Evolutionary conservation across 1,140 invertebrate genomes (phyloP), one percentile per base, ranked within the genome.

Genomic region (Trachelipus rathkii): DNA sequence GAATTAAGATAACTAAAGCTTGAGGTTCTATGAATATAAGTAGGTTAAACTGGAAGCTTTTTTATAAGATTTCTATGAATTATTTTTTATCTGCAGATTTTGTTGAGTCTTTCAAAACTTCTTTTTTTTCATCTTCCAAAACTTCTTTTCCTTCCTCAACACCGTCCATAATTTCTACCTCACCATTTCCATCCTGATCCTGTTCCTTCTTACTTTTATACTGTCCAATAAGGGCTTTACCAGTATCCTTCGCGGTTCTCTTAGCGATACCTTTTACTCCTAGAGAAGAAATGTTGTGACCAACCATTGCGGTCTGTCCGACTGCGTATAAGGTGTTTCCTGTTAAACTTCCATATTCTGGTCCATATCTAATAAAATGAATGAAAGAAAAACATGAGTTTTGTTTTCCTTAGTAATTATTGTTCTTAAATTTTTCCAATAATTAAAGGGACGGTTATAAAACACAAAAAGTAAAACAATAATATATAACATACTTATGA

Each of bases 191-290:
- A 11, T 50, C 53, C 13, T 23, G 44, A 7, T 44, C 53, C 45
- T 53, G 19, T 13, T 50, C 44, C 0, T 19, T n/a, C n/a, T 74
- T 82, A 6, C 77, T 74, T 21, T 82, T 43, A 71, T 85, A 81
- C 74, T 88, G 86, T 68, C 85, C 83, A 0, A 90, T 82, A 8
- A 90, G 82, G 8, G 87, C 89, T 83, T 88, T 89, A 9, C 90
- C 90, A 7, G 90, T 87, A 73, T 89, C 87, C 82, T 91, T 92
- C 0, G 87, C 90, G 53, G 89, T 87, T 74, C 84, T 85, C 79
- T 90, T 91, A 9, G 88, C 88, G 21, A 92, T 81, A 10, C 89
- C 87, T 83, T 90, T 91, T 3, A 89, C 87, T 7, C 87, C 89
- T 8, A 91, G 84, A 66, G 87, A 85, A 81, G 88, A 87, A 0